Percentiles rank a stretch among this genome's conserved stretches.
Conservation (phyloP, 2,888 invertebrate genomes). For the Phalera bucephala region DNA sequence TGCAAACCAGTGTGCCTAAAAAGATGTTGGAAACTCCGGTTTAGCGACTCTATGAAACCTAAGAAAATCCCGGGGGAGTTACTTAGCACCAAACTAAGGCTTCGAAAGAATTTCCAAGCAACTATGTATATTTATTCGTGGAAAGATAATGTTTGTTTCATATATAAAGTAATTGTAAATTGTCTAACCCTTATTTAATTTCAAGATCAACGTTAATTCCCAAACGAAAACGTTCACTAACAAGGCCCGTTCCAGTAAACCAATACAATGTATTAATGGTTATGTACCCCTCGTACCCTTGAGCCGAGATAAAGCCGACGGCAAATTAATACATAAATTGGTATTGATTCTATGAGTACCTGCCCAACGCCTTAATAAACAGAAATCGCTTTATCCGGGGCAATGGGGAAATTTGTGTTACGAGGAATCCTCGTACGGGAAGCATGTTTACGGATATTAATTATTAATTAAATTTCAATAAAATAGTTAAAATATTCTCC, state of each 20-base stretch:
- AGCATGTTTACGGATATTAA: neutral
- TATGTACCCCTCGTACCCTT: constrained; percentile 11
- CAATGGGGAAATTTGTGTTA: neutral
- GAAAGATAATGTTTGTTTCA: too few relatives aligned
- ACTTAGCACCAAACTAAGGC: too few relatives aligned
- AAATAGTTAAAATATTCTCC: too few relatives aligned
- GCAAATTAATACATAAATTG: constrained; percentile 12
- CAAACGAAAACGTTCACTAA: constrained; percentile 10
- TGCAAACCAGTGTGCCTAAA: too few relatives aligned
- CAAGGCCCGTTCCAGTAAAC: constrained; percentile 11
- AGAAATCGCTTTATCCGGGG: neutral
- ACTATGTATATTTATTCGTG: too few relatives aligned
- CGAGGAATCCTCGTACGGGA: neutral
- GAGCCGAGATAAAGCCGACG: constrained; percentile 7
- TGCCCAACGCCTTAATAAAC: constrained; percentile 1
- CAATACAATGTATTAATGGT: constrained; percentile 16
- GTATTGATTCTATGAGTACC: constrained; percentile 4
- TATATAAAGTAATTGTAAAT: too few relatives aligned
- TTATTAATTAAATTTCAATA: too few relatives aligned
- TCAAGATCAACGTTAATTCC: neutral
- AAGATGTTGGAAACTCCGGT: too few relatives aligned
- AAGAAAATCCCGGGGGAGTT: too few relatives aligned
- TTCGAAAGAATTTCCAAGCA: too few relatives aligned
- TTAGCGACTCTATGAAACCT: too few relatives aligned
- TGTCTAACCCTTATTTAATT: too few relatives aligned